Evolutionary conservation across 2,113 vertebrate genomes (phyloP).

Genomic region (Xiphias gladius): DNA sequence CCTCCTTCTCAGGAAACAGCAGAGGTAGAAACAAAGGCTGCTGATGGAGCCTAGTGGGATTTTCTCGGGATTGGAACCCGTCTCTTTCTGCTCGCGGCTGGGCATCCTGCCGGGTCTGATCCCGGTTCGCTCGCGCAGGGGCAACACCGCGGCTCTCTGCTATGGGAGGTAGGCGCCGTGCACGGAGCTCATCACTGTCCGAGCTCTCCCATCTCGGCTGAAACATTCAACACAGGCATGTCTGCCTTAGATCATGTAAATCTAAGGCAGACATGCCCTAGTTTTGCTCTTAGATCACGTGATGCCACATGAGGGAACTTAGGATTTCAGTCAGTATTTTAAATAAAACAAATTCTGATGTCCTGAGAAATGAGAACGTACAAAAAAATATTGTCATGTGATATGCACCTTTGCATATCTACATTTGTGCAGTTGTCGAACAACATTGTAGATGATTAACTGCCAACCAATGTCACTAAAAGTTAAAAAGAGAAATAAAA

Average conservation of each 20-base stretch:
- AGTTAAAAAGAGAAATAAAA: no score
- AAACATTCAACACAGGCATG: conserved; percentile 13
- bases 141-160: neutral
- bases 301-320: no score
- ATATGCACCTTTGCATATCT: neutral
- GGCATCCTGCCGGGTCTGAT: neutral
- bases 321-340: neutral
- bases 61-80: neutral
- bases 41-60: neutral
- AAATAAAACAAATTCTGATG: neutral
- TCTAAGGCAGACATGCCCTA: no score
- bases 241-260: no score
- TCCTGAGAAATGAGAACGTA: neutral
- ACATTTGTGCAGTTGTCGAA: neutral
- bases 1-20: conserved; percentile 26
- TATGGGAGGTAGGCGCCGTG: conserved; percentile 35
- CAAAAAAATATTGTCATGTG: neutral
- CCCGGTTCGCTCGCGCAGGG: fast-evolving
- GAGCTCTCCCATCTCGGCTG: neutral
- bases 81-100: neutral
- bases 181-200: neutral
- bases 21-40: conserved; percentile 30
- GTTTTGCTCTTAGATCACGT: neutral
- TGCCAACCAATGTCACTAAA: no score
- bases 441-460: neutral